Base-by-base conservation (phyloP, 92 coral and sea anemone species). In the Ricordea florida region DNA sequence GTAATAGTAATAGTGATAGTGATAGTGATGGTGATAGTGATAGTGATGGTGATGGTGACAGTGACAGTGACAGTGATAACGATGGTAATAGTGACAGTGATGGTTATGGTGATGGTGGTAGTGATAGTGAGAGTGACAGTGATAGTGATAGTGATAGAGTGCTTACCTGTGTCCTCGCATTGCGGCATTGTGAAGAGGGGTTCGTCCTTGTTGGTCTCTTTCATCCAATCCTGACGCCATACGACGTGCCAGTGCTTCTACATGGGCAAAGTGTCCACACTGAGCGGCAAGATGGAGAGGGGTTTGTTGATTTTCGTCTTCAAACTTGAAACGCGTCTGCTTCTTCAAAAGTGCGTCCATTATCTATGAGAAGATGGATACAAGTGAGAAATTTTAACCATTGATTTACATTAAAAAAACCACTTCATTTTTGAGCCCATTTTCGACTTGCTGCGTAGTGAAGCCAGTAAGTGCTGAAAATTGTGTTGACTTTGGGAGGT, bases 201-300 rank as follows among this genome's bases (percentile, higher is more conserved):
- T 70, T 57, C 79, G 61, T 7, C 96, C 92, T 51, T 87, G 70
- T 13, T 82, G 92, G 28, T 90, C 96, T n/a, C 96, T 82, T n/a
- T 90, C 96, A 52, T 82, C 78, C 3, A 87, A 41, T 10, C 90
- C 72, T 25, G 92, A 87, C 36, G 93, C 92, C 35, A 80, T 72
- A 74, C 77, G 83, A 57, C 81, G 79, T 1, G 85, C 92, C 67
- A 90, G 65, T 6, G 86, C 96, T 76, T 86, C 89, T 15, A 87
- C 92, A 38, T 90, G 92, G 4, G 60, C 85, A 27, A 58, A 84
- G 48, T 76, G 49, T 24, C 96, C 96, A 66, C 84, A 31, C 67
- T 76, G 80, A 10, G 92, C 92, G 33, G 96, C 96, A 37, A 90
- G 84, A 43, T 90, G 92, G 8, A 90, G 58, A 20, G 96, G 96